phyloP scores from a whole-genome alignment of 2,888 invertebrate species.

The Drepana falcataria region DNA sequence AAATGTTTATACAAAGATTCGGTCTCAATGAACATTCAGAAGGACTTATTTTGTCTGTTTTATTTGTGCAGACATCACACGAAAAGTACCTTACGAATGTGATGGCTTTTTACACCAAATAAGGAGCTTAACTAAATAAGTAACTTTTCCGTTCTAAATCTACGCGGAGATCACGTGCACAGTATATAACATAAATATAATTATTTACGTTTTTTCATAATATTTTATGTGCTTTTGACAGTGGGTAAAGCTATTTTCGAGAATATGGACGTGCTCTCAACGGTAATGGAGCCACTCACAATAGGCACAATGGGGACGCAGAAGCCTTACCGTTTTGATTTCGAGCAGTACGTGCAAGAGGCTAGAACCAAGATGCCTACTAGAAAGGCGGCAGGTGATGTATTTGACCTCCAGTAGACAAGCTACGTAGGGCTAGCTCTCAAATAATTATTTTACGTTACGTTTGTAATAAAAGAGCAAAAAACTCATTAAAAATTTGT shows the following conservation, averaged over 20 bases:
- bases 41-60: no score
- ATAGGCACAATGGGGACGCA: constrained; percentile 70
- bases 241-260: constrained; percentile 63
- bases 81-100: no score
- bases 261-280: constrained; percentile 60
- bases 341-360: constrained; percentile 69
- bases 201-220: no score
- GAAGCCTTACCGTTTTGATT: constrained; percentile 64
- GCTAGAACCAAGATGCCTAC: constrained; percentile 68
- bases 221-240: constrained; percentile 22
- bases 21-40: no score
- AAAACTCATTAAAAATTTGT: constrained; percentile 1
- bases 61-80: no score
- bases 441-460: neutral
- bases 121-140: no score
- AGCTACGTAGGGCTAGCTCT: neutral
- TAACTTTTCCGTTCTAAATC: no score
- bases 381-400: constrained; percentile 62
- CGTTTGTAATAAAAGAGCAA: neutral
- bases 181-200: no score
- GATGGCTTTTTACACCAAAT: no score
- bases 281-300: constrained; percentile 60
- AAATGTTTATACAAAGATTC: no score
- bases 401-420: neutral
- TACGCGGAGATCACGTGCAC: no score